phyloP scores from a whole-genome alignment of 2,888 invertebrate genomes.

The Lasioglossum zephyrum region DNA sequence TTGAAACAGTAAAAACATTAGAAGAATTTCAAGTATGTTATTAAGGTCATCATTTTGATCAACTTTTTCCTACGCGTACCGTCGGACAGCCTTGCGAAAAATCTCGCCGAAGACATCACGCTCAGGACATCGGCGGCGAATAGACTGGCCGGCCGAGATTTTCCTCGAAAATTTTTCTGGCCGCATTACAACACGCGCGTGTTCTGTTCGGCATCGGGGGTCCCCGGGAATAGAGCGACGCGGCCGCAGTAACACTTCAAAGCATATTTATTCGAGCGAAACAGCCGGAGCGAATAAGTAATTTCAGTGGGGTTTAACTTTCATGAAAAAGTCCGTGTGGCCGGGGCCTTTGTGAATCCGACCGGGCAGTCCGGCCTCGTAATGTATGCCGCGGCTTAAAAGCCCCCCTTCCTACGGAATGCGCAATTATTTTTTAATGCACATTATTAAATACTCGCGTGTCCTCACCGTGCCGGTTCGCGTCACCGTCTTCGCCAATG shows the following conservation, averaged over 20 bases:
- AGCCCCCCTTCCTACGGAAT: constrained; percentile 67
- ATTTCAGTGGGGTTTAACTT: constrained; percentile 70
- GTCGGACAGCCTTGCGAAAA: not conserved
- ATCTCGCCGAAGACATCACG: not conserved
- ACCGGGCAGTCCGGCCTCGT: constrained; percentile 53
- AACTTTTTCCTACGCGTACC: no score
- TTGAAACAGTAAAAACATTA: no score
- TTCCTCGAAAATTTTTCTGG: constrained; percentile 4
- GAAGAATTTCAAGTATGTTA: no score
- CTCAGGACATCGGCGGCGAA: not conserved
- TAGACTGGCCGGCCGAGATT: not conserved
- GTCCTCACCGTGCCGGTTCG: constrained; percentile 37
- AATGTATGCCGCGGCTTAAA: constrained; percentile 71
- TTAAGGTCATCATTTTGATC: no score
- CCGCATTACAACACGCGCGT: not conserved
- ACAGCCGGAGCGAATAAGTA: constrained; percentile 64
- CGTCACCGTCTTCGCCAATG: constrained; percentile 10
- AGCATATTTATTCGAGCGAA: constrained; percentile 61
- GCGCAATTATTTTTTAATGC: constrained; percentile 67
- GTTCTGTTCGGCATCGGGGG: constrained; percentile 2
- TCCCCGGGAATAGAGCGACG: constrained; percentile 47
- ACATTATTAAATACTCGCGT: constrained; percentile 68
- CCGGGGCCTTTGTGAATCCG: constrained; percentile 67
- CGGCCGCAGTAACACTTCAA: constrained; percentile 64
- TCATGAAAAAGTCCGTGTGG: constrained; percentile 68